Conservation (phyloP, 2,113 vertebrate genomes). For the Paralichthys olivaceus region DNA sequence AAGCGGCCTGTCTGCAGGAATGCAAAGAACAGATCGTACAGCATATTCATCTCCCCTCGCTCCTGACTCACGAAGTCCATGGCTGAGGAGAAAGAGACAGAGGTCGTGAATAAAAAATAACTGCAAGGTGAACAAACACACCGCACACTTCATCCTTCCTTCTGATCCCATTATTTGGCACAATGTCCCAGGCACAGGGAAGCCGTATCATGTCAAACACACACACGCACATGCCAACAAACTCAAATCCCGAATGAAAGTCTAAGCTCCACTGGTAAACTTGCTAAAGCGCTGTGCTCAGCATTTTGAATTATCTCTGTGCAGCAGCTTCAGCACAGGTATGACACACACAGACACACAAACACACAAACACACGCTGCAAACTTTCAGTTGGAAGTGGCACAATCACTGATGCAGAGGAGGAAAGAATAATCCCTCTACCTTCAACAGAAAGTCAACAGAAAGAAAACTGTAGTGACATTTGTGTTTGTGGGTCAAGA, state of each 20-base stretch:
- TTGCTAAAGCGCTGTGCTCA: slow-evolving; percentile 66
- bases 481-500: not conserved
- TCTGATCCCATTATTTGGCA: slow-evolving; percentile 59
- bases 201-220: slow-evolving; percentile 27
- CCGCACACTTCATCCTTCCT: slow-evolving; percentile 19
- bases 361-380: too few relatives aligned
- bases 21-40: slow-evolving; percentile 94
- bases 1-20: slow-evolving; percentile 93
- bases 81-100: slow-evolving; percentile 74
- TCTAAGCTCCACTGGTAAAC: slow-evolving; percentile 56
- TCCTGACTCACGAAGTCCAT: slow-evolving; percentile 91
- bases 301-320: slow-evolving; percentile 62
- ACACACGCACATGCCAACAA: slow-evolving; percentile 18
- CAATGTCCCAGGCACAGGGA: slow-evolving; percentile 45
- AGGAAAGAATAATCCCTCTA: slow-evolving; percentile 20
- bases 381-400: too few relatives aligned
- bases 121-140: slow-evolving; percentile 38
- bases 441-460: not conserved
- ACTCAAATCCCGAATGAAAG: slow-evolving; percentile 39
- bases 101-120: slow-evolving; percentile 31
- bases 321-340: slow-evolving; percentile 70
- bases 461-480: not conserved
- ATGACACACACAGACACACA: not conserved
- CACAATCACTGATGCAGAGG: too few relatives aligned
- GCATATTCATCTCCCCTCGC: slow-evolving; percentile 92